phyloP scores from a whole-genome alignment of 2,797 vertebrate species.

The Amblyraja radiata region DNA sequence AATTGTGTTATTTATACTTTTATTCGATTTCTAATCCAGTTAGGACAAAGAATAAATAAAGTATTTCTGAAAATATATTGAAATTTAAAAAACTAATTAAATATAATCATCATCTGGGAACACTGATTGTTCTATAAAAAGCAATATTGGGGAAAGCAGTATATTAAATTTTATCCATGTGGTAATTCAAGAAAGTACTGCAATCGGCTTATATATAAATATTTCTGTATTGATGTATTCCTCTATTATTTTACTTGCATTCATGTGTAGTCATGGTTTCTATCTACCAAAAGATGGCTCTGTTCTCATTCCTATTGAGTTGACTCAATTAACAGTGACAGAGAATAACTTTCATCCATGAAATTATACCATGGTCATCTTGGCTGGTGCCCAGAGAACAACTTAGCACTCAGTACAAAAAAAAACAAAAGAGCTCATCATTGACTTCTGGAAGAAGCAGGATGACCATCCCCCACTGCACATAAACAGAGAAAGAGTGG shows the following conservation, averaged over 20 bases:
- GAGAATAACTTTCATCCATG: background rate
- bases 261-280: background rate
- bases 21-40: background rate
- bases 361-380: background rate
- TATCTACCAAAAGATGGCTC: conserved; percentile 2
- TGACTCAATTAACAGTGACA: background rate
- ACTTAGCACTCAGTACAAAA: too few species aligned
- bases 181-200: background rate
- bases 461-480: too few species aligned
- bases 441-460: too few species aligned
- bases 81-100: background rate
- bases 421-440: too few species aligned
- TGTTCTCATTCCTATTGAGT: background rate
- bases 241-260: background rate
- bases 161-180: background rate
- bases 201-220: background rate
- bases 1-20: background rate
- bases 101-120: background rate
- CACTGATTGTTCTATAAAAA: background rate
- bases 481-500: too few species aligned
- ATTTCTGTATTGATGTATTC: background rate
- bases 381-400: too few species aligned
- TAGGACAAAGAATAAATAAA: background rate
- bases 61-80: background rate
- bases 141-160: background rate